Percentiles rank a stretch among this genome's conserved stretches.
These are phyloP conservation scores for Pollenia angustigena DNA, from an alignment of 2,888 invertebrate species.

Conservation along the genomic window DNA sequence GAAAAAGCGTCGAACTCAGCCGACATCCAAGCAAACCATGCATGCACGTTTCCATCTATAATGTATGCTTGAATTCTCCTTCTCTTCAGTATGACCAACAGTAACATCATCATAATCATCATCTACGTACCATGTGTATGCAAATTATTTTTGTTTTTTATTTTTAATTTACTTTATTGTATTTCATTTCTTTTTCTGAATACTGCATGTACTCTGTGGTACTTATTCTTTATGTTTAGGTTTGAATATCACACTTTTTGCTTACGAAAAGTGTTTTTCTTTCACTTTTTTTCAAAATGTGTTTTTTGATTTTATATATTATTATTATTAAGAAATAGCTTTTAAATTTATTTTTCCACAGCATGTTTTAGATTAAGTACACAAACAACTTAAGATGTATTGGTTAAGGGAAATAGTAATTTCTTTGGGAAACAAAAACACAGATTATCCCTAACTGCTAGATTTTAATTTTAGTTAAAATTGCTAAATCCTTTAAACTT, in stretches of 20 bases:
- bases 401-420: constrained; percentile 62
- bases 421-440: not conserved
- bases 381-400: constrained; percentile 13
- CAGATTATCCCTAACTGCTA: too few species aligned
- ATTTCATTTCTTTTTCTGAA: constrained; percentile 31
- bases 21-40: constrained; percentile 40
- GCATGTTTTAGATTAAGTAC: constrained; percentile 32
- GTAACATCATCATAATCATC: constrained; percentile 34
- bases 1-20: constrained; percentile 38
- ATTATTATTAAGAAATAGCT: constrained; percentile 36
- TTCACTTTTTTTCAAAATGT: constrained; percentile 31
- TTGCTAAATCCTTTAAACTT: too few species aligned
- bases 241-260: constrained; percentile 37
- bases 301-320: not conserved
- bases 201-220: constrained; percentile 47
- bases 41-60: constrained; percentile 55
- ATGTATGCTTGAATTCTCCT: constrained; percentile 25
- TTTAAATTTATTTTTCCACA: constrained; percentile 39
- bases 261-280: constrained; percentile 63
- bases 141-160: constrained; percentile 67
- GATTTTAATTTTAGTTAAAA: too few species aligned
- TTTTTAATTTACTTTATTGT: constrained; percentile 47
- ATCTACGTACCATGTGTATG: constrained; percentile 57
- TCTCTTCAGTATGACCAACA: constrained; percentile 19
- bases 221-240: constrained; percentile 23